These are phyloP conservation scores for Hoplodrina ambigua DNA, from an alignment of 2,888 invertebrate genomes.

Conservation along the genomic window DNA sequence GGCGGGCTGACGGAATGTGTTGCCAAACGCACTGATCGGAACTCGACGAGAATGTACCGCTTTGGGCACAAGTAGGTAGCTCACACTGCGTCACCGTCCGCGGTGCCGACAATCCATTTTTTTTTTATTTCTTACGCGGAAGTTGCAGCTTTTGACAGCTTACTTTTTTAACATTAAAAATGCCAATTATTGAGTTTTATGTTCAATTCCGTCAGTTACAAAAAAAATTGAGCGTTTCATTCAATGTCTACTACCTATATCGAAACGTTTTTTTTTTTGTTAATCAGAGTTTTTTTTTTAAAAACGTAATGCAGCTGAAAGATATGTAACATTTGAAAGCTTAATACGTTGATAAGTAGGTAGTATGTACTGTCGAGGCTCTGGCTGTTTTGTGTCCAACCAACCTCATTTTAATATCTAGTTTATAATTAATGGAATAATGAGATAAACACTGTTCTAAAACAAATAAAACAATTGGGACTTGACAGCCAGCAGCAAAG, in stretches of 20 bases:
- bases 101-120: conserved; percentile 47
- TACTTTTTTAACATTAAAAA: conserved; percentile 42
- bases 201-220: conserved; percentile 2
- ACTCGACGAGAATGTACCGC: conserved; percentile 80
- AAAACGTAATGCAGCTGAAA: background rate
- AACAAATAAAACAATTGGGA: too few species aligned
- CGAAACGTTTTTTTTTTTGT: background rate
- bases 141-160: conserved; percentile 58
- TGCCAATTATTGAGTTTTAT: conserved; percentile 20
- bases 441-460: too few species aligned
- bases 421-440: too few species aligned
- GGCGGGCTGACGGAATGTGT: conserved; percentile 84
- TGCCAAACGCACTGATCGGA: conserved; percentile 88
- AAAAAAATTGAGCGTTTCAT: conserved; percentile 3
- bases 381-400: too few species aligned
- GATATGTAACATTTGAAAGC: background rate
- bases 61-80: conserved; percentile 76
- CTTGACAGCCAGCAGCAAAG: too few species aligned
- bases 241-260: conserved; percentile 10
- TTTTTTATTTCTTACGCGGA: conserved; percentile 39
- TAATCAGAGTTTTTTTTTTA: conserved; percentile 7
- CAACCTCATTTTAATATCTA: too few species aligned
- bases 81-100: conserved; percentile 51
- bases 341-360: background rate
- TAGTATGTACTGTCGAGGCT: too few species aligned